Base-by-base conservation (phyloP, 2,888 invertebrate genomes). In the Dynastes hyllus region DNA sequence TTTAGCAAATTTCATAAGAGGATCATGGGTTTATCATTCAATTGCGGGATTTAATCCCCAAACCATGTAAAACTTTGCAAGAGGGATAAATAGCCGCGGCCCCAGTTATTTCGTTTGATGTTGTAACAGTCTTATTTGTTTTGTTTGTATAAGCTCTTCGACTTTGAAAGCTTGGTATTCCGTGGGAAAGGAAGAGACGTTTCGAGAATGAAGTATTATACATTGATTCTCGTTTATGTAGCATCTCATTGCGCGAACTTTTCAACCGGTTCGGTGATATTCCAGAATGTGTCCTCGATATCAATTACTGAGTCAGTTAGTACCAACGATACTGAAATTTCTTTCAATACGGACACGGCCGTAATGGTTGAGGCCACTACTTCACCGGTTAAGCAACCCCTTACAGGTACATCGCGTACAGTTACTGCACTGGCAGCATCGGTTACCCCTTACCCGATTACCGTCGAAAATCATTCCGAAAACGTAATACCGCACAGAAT, bases 251-350 rank as follows among this genome's bases (percentile, higher is more conserved):
- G n/a, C 53, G 66, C 75, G 53, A 75, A 32, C 9, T 77, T 69
- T 76, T 77, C 80, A 22, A 80, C 58, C 61, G 80, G 76, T 83
- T 88, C 87, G 87, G 88, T 88, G 86, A 86, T 85, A 85, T 85
- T 87, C 83, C 88, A 87, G 83, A 84, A 87, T 83, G 86, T 87
- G 81, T 86, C 88, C 84, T 81, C 86, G 83, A 85, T 88, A 87
- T 86, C 88, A 85, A 87, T 87, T 81, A 89, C 89, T 88, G 90
- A 90, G 85, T 88, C 87, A 55, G 87, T 87, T 87, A 90, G 88
- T 88, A 79, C 80, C 69, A 90, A 89, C 86, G 87, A 86, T 82
- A 85, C 86, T 83, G 84, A 84, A 82, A 84, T 86, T 82, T 88
- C 86, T 32, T 22, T 50, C 32, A 70, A 63, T 58, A 66, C 16